Conservation (phyloP, 2,797 vertebrate genomes). For the Sparus aurata region DNA sequence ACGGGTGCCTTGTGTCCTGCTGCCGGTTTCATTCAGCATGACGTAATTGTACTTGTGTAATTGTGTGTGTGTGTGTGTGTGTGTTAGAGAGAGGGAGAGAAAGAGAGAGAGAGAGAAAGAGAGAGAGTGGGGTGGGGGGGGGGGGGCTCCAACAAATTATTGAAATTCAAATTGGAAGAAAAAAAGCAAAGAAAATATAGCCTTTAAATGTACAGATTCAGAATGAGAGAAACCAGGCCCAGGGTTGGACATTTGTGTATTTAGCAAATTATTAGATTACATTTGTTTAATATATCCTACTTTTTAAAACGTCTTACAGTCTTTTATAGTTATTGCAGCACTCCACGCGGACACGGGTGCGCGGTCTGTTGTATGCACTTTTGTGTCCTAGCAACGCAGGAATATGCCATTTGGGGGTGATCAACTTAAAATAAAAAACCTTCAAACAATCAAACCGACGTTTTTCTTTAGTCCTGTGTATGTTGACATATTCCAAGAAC, state of each 20-base stretch:
- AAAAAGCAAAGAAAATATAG: neutral
- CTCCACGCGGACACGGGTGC: neutral
- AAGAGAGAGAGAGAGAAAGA: neutral
- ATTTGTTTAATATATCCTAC: neutral
- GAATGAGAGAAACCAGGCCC: too few relatives aligned
- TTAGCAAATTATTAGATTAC: neutral
- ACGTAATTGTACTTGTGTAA: constrained; percentile 59
- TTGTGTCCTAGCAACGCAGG: constrained; percentile 80
- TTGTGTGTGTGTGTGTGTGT: constrained; percentile 32
- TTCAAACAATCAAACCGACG: rapidly evolving
- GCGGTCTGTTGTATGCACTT: constrained; percentile 45
- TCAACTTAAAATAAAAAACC: neutral
- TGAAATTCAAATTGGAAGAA: neutral
- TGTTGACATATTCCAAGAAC: rapidly evolving
- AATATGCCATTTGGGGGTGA: constrained; percentile 51
- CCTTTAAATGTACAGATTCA: neutral
- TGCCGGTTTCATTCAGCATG: constrained; percentile 31
- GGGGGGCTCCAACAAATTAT: neutral
- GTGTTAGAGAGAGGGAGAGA: neutral
- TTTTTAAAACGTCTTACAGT: neutral
- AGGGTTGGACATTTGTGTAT: neutral
- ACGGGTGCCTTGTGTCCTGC: constrained; percentile 14
- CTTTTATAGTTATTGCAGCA: neutral
- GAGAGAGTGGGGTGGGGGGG: too few relatives aligned
- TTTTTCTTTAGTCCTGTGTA: rapidly evolving